Evolutionary conservation across 1,140 invertebrate species (phyloP), one percentile per base, ranked within the genome.

Genomic region (Drosophila oshimai): DNA sequence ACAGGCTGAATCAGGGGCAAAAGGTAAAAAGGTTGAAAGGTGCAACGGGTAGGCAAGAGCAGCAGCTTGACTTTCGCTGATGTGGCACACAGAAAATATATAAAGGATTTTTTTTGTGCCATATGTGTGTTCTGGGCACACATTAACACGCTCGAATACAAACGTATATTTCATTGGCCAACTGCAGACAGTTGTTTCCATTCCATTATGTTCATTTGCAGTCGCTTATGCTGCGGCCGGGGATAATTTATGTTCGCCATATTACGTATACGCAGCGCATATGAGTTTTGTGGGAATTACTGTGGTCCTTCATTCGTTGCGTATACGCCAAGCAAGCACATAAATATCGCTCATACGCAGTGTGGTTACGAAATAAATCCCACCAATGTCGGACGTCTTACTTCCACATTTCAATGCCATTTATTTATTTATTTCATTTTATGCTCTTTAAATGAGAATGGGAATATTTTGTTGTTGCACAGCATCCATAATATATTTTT

Each of bases 211-310:
- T 65, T 67, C 60, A 67, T 67, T 71, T 71, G 53, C 36, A 49
- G 54, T 34, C 68, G 58, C 57, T 73, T 73, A 71, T 71, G 68
- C 67, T 62, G 69, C 28, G 62, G 62, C 61, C 61, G 28, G 39
- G 39, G 24, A 64, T 72, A 73, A 83, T 84, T 83, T 80, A 80
- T 75, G 51, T 64, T 72, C 34, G 29, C 49, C 50, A 73, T 54
- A 76, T 65, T 73, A 75, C 80, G 75, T 79, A 72, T 75, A 51
- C 54, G 75, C 71, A 67, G 73, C 51, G 55, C 28, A 44, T 77
- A 83, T 69, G 51, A 49, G 42, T 47, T 44, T 33, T 70, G 51
- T 5, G 65, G 68, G 42, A 34, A 57, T 44, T 53, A 45, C 55
- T 42, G 67, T 57, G 67, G 68, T 17, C 33, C 31, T 60, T 58